A percentile compares a stretch with the other conserved stretches of the same genome.
Evolutionary conservation across 2,888 invertebrate species (phyloP).

Genomic region (Salticus scenicus): DNA sequence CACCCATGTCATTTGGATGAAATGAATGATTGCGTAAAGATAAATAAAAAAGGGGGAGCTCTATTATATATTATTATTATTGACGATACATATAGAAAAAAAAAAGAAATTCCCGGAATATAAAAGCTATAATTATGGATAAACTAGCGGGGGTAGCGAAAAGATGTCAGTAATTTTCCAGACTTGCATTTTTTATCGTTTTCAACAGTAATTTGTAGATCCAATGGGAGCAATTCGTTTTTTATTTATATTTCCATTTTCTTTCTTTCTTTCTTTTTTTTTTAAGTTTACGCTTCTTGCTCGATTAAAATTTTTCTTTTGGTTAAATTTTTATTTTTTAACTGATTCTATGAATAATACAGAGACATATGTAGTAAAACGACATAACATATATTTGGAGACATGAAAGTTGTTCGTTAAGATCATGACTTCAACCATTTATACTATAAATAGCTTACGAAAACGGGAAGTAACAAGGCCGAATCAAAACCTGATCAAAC

Average conservation of each 20-base stretch:
- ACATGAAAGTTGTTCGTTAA: too few relatives aligned
- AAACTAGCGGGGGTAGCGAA: slow-evolving; percentile 37
- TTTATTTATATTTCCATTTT: not conserved
- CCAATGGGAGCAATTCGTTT: not conserved
- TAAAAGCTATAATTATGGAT: slow-evolving; percentile 61
- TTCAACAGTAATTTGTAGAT: slow-evolving; percentile 25
- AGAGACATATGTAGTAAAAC: too few relatives aligned
- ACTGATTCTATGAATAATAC: too few relatives aligned
- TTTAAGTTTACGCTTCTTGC: too few relatives aligned
- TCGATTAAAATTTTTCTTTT: too few relatives aligned
- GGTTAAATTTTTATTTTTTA: too few relatives aligned
- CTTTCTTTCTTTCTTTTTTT: not conserved
- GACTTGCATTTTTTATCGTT: slow-evolving; percentile 11
- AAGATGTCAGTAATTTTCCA: slow-evolving; percentile 19
- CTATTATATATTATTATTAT: slow-evolving; percentile 67
- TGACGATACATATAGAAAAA: slow-evolving; percentile 56
- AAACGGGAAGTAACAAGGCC: too few relatives aligned
- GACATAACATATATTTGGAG: too few relatives aligned
- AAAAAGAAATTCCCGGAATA: slow-evolving; percentile 22
- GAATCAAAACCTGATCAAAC: too few relatives aligned
- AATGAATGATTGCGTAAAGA: slow-evolving; percentile 46
- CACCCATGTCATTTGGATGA: slow-evolving; percentile 32
- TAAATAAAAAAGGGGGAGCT: slow-evolving; percentile 39
- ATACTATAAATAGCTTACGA: too few relatives aligned
- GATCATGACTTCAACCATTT: too few relatives aligned